Conservation (phyloP, 1,140 invertebrate genomes). For the Philaenus spumarius region DNA sequence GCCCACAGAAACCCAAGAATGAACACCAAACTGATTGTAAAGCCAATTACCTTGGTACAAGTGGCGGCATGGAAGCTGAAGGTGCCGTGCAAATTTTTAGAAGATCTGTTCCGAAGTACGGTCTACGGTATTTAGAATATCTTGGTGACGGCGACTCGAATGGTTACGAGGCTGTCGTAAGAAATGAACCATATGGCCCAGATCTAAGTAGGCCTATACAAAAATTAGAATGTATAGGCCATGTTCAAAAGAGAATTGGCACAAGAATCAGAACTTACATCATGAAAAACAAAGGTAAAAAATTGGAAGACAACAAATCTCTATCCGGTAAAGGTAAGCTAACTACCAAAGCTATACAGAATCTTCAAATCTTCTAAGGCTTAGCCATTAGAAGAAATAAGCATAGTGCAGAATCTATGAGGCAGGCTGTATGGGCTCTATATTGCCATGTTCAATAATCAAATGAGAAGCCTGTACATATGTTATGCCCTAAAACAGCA, state of each 20-base stretch:
- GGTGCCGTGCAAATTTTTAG: conserved; percentile 24
- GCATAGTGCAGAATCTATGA: conserved; percentile 16
- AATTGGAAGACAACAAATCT: conserved; percentile 7
- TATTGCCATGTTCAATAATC: conserved; percentile 15
- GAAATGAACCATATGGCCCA: conserved; percentile 16
- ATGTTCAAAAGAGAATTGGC: conserved; percentile 23
- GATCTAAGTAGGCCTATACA: conserved; percentile 4
- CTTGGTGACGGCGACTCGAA: conserved; percentile 25
- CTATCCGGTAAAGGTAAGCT: conserved; percentile 17
- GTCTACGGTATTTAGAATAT: conserved; percentile 9
- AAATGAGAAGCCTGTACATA: conserved; percentile 22
- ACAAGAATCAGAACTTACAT: not conserved
- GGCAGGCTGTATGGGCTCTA: conserved; percentile 11
- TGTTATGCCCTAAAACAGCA: conserved; percentile 28
- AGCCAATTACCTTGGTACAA: too few species aligned
- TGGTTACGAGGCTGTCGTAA: conserved; percentile 5
- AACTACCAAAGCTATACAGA: conserved; percentile 17
- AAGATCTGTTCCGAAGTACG: conserved; percentile 20
- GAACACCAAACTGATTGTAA: too few species aligned
- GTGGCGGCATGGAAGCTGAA: conserved; percentile 28
- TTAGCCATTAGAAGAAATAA: conserved; percentile 23
- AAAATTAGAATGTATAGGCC: conserved; percentile 24
- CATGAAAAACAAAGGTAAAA: not conserved
- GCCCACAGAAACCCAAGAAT: too few species aligned
- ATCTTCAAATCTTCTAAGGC: conserved; percentile 13